Evolutionary conservation across 1,140 invertebrate genomes (phyloP), one percentile per base, ranked within the genome.

Genomic region (Papilio glaucus): DNA sequence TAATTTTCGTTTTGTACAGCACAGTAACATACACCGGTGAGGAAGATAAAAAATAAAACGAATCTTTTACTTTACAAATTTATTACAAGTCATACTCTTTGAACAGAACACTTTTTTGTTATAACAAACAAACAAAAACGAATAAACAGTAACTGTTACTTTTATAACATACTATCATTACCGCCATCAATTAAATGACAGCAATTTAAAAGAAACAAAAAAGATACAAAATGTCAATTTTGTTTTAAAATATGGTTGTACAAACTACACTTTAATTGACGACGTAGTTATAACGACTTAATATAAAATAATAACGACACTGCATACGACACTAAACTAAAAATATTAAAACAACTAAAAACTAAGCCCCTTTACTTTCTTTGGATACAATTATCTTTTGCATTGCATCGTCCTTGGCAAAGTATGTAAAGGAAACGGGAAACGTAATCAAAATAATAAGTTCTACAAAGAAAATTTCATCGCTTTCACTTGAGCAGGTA

Each of bases 401-500:
- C n/a, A 68, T 68, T 68, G 65, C 65, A 68, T 67, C 63, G 1
- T 15, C 42, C 12, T 68, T 45, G 41, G 41, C 49, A 45, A 41
- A 24, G 42, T 33, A 33, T 33, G 29, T 10, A 6, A 49, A 7
- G 42, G 45, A 21, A 21, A 68, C 33, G 12, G 15, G 33, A 37
- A 24, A 9, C 39, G n/a, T 12, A 10, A 37, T 26, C 9, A 60
- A 5, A 65, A 41, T 6, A 15, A 37, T 21, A 39, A 13, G 3
- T 7, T 39, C 39, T 42, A 12, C 13, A 49, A 68, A 15, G 29
- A 18, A 49, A 33, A 49, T 68, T 68, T 68, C 65, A 41, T 68
- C 65, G 26, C 49, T 68, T 49, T 10, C 29, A 18, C n/a, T 68
- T 79, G 76, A 83, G 78, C 80, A 89, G 83, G 82, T 89, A 87